Conservation (phyloP, 2,888 invertebrate genomes). For the Drosophila meridionalis region DNA sequence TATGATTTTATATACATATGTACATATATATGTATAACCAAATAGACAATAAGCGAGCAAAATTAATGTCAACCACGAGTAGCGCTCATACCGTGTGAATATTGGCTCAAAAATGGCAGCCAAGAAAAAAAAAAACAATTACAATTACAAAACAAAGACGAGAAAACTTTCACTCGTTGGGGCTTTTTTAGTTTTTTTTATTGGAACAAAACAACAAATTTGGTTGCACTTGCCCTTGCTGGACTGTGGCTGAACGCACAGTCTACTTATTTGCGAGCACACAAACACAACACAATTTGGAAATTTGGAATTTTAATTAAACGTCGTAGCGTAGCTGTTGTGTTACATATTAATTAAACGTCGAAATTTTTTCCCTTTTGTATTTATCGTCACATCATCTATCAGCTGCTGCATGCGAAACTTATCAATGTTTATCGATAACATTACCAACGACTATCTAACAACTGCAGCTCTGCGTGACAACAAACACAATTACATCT, state of each 20-base stretch:
- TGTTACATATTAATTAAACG: conserved; percentile 65
- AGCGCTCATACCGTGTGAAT: conserved; percentile 47
- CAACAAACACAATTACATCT: not conserved
- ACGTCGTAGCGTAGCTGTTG: conserved; percentile 57
- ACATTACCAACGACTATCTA: conserved; percentile 12
- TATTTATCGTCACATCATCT: conserved; percentile 72
- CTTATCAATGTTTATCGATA: conserved; percentile 49
- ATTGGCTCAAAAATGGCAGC: conserved; percentile 54
- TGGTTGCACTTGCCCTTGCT: conserved; percentile 54
- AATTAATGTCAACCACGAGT: conserved; percentile 53
- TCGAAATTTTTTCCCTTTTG: conserved; percentile 58
- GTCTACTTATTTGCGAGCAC: conserved; percentile 45
- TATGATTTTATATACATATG: conserved; percentile 19
- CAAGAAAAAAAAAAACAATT: conserved; percentile 61
- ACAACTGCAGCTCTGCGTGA: conserved; percentile 25
- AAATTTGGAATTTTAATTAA: conserved; percentile 70
- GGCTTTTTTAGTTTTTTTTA: conserved; percentile 35
- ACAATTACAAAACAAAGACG: conserved; percentile 75
- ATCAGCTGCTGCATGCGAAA: conserved; percentile 63
- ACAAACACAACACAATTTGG: conserved; percentile 53
- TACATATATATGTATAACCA: conserved; percentile 27
- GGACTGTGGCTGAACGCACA: conserved; percentile 49
- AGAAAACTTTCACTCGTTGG: conserved; percentile 73
- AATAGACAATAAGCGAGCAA: conserved; percentile 54
- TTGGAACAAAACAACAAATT: conserved; percentile 33